Evolutionary conservation across 2,888 invertebrate species (phyloP), one percentile per base, ranked within the genome.

Genomic region (Leucania comma): DNA sequence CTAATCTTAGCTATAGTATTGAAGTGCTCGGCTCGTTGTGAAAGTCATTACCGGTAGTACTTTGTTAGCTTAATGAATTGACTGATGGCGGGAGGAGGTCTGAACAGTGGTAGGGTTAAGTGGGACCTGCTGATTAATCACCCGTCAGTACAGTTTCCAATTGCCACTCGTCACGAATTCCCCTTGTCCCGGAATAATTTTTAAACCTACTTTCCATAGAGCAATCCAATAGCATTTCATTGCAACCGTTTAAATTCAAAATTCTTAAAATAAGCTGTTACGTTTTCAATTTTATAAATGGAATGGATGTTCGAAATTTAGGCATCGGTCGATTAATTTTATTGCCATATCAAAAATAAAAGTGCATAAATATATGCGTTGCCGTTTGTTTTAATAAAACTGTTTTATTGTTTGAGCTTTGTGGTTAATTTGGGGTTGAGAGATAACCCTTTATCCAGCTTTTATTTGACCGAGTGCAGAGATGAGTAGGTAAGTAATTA

Each of bases 51-150:
- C 93, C 89, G 90, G 89, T 90, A 90, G 93, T 94, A 95, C 94
- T 95, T 95, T 95, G 95, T 95, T 94, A 93, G 92, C 93, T 92
- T 95, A 96, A 95, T 95, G 95, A 95, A 96, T 95, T 95, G 95
- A 96, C 94, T 93, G 95, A 95, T 95, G 95, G 93, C 92, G 90
- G 90, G 91, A 91, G 92, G 89, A 93, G 93, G 92, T 92, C 91
- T 93, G 92, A 94, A 94, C 94, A 92, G 91, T 92, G 93, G 93
- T 93, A 92, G 95, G 94, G 95, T 95, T 95, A 94, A 95, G 95
- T 95, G 94, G 93, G 88, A 94, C 90, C 91, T 92, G 90, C 93
- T 95, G 95, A 96, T 96, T 95, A 94, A 96, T 95, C 94, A 93
- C 93, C 92, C 93, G 95, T 95, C 95, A 93, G 92, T 93, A 90